Evolutionary conservation across 2,797 vertebrate species (phyloP).

Genomic region (Sebastes matsubarae): DNA sequence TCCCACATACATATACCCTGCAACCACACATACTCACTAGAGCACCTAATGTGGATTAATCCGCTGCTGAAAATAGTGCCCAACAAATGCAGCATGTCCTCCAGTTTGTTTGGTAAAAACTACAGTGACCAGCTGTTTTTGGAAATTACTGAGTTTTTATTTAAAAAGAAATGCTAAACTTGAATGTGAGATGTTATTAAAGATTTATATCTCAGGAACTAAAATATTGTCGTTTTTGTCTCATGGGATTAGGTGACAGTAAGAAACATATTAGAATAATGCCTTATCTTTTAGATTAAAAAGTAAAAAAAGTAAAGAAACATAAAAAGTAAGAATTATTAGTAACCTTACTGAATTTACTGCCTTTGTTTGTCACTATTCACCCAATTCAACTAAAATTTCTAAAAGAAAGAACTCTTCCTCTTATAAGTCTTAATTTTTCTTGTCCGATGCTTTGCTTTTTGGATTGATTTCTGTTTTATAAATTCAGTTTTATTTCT

Average conservation of each 20-base stretch:
- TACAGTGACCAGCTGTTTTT: background rate
- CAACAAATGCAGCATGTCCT: background rate
- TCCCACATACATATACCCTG: accelerated
- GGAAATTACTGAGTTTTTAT: background rate
- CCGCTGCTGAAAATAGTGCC: background rate
- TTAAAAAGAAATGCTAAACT: background rate
- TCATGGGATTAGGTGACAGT: accelerated
- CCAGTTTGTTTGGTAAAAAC: background rate
- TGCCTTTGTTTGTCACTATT: background rate
- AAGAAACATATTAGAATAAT: background rate
- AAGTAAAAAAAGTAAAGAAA: background rate
- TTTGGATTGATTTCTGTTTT: background rate
- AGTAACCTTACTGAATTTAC: background rate
- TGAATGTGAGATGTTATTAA: background rate
- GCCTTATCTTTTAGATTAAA: background rate
- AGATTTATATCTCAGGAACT: background rate
- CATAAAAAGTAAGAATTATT: background rate
- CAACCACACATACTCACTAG: background rate
- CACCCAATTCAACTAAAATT: background rate
- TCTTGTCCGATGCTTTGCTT: background rate
- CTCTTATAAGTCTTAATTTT: background rate
- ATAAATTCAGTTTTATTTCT: background rate
- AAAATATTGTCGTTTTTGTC: background rate
- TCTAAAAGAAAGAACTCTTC: background rate
- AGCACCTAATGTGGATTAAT: background rate